phyloP scores from a whole-genome alignment of 2,113 vertebrate species.

The Lepisosteus oculatus region DNA sequence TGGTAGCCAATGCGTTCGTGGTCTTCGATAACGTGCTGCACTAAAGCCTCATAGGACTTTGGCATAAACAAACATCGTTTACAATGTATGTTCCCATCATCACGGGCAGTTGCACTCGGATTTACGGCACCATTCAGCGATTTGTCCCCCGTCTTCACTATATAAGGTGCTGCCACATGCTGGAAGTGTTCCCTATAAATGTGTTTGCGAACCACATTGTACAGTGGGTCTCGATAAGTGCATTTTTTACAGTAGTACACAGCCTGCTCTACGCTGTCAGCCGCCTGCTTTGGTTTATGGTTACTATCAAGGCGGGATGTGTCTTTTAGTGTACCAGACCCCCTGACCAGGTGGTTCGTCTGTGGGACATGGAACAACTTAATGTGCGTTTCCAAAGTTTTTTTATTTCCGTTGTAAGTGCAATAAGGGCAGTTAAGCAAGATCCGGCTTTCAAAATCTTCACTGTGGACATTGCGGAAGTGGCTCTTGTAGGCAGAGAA shows the following conservation, averaged over 20 bases:
- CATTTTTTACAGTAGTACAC: constrained; percentile 99
- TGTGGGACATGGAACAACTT: constrained; percentile 97
- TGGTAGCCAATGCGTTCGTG: constrained; percentile 95
- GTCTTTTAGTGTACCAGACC: constrained; percentile 83
- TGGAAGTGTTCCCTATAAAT: constrained; percentile 99
- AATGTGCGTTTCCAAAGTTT: constrained; percentile 98
- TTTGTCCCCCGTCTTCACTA: constrained; percentile 89
- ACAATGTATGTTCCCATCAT: constrained; percentile 87
- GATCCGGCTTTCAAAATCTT: constrained; percentile 98
- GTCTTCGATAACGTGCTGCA: constrained; percentile 97
- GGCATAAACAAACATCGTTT: constrained; percentile 97
- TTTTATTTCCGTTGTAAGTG: constrained; percentile 98
- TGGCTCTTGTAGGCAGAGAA: constrained; percentile 99
- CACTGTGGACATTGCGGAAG: constrained; percentile 97
- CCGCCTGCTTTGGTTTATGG: constrained; percentile 77
- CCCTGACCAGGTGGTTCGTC: constrained; percentile 73
- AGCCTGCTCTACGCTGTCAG: constrained; percentile 92
- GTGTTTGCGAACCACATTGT: constrained; percentile 97
- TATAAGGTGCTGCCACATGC: constrained; percentile 91
- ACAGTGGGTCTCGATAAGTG: constrained; percentile 97
- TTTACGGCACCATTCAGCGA: constrained; percentile 79
- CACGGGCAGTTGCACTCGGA: constrained; percentile 65
- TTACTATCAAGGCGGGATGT: constrained; percentile 75
- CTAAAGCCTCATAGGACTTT: constrained; percentile 92
- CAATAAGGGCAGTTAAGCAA: constrained; percentile 98